Base-by-base conservation (phyloP, 2,797 vertebrate species). In the Anableps anableps region DNA sequence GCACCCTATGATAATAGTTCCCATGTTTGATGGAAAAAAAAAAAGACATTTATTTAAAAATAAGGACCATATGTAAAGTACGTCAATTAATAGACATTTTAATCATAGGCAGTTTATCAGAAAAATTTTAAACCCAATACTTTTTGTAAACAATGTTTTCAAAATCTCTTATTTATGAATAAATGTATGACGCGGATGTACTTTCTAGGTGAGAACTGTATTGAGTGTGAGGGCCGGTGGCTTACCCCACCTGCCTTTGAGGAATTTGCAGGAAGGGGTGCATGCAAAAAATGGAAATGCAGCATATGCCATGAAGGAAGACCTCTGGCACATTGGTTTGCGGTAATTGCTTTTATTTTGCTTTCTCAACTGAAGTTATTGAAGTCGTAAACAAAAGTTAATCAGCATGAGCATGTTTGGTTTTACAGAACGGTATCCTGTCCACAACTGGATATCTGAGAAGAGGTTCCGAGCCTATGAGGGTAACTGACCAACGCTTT, bases 251-350 rank as follows among this genome's bases (percentile, higher is more conserved):
- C 0, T 7, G 11, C 16, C 0, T 95, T 94, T 41, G 93, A 94
- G 80, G 3, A 8, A 0, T 78, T 68, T 5, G 91, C 79, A 2
- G 93, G 53, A 0, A 93, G 45, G 79, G 34, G 58, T 0, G 0
- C 0, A 0, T 0, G 4, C 34, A 94, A 85, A 82, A 95, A 92
- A 72, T 94, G 93, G 93, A 95, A 88, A 85, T 0, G 0, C 0
- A 88, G 14, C 2, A 92, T 95, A 73, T 0, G 0, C 13, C 45
- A 66, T 38, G 1, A 78, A 0, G 0, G 71, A 1, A 47, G 84
- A 66, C 81, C 85, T 23, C 75, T 92, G 41, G n/a, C 84, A 66
- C 73, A 21, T 55, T 89, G 71, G 60, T 77, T 93, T 77, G 41
- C 86, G 26, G 94, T 94, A 83, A 80, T 26, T 66, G 11, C 10